phyloP scores from a whole-genome alignment of 2,888 invertebrate genomes.

The Drepana falcataria region DNA sequence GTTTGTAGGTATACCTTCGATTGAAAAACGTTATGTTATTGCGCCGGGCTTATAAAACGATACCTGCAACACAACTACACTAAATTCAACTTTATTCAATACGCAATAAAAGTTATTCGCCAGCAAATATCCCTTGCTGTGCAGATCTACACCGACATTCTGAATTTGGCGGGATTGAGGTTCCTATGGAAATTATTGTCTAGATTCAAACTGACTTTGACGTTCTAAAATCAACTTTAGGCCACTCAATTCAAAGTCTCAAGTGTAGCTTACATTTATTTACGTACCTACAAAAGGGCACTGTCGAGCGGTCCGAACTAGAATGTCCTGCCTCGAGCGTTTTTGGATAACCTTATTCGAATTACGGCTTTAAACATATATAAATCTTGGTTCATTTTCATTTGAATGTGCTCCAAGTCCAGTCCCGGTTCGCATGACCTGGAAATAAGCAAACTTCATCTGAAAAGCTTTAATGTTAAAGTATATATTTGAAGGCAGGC shows the following conservation, averaged over 20 bases:
- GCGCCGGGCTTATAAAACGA: neutral
- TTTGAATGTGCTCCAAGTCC: slow-evolving; percentile 16
- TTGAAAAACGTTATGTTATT: neutral
- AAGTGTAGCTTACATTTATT: slow-evolving; percentile 15
- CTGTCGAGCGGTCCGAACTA: slow-evolving; percentile 44
- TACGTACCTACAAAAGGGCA: slow-evolving; percentile 42
- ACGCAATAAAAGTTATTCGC: neutral
- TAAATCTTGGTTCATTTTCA: slow-evolving; percentile 27
- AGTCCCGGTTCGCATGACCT: slow-evolving; percentile 18
- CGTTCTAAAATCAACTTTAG: slow-evolving; percentile 24
- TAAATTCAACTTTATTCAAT: neutral
- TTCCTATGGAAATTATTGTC: slow-evolving; percentile 25
- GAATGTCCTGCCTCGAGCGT: slow-evolving; percentile 44
- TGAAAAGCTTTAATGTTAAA: slow-evolving; percentile 14
- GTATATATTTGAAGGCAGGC: slow-evolving; percentile 17
- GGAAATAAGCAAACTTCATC: slow-evolving; percentile 13
- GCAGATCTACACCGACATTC: slow-evolving; percentile 36
- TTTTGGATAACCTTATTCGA: slow-evolving; percentile 13
- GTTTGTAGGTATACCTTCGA: neutral
- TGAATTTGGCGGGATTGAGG: slow-evolving; percentile 43
- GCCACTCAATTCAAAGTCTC: slow-evolving; percentile 13
- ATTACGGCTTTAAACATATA: slow-evolving; percentile 25
- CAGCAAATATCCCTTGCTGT: slow-evolving; percentile 19
- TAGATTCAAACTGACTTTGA: slow-evolving; percentile 8
- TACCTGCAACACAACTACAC: neutral